Conservation (phyloP, 2,113 vertebrate species). For the Anhinga anhinga region DNA sequence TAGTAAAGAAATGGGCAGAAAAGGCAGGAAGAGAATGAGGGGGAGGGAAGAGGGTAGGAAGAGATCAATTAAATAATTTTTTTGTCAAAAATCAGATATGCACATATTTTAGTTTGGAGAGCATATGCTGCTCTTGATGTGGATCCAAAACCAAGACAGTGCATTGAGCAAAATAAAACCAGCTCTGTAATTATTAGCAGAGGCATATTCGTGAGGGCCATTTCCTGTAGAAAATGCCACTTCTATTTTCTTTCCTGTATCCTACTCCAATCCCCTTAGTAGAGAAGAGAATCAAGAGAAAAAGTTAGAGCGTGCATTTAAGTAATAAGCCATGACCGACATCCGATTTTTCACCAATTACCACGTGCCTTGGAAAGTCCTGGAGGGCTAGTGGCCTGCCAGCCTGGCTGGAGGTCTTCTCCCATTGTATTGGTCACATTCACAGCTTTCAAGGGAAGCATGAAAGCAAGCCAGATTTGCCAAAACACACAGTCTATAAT, state of each 20-base stretch:
- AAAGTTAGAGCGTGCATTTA: not conserved
- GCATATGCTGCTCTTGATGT: slow-evolving; percentile 48
- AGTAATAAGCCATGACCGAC: not conserved
- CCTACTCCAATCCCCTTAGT: not conserved
- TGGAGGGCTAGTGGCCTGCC: not conserved
- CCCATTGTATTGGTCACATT: not conserved
- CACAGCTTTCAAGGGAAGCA: not conserved
- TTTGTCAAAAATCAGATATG: slow-evolving; percentile 60
- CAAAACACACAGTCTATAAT: not conserved
- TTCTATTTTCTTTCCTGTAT: slow-evolving; percentile 36
- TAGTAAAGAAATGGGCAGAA: slow-evolving; percentile 61
- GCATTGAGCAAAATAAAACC: slow-evolving; percentile 36
- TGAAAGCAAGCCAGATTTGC: not conserved
- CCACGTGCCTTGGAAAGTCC: fast-evolving
- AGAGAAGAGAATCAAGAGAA: not conserved
- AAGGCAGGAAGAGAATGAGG: slow-evolving; percentile 7
- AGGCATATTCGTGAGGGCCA: not conserved
- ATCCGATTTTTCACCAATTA: not conserved
- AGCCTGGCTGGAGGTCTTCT: not conserved
- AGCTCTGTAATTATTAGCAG: slow-evolving; percentile 53
- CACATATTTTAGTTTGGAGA: slow-evolving; percentile 60
- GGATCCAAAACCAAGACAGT: slow-evolving; percentile 40
- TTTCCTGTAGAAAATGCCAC: slow-evolving; percentile 30
- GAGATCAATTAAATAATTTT: slow-evolving; percentile 64
- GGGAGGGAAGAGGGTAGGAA: slow-evolving; percentile 10